Percentiles rank a stretch among this genome's conserved stretches.
Conservation (phyloP, 2,888 invertebrate species). For the Auanema sp. region DNA sequence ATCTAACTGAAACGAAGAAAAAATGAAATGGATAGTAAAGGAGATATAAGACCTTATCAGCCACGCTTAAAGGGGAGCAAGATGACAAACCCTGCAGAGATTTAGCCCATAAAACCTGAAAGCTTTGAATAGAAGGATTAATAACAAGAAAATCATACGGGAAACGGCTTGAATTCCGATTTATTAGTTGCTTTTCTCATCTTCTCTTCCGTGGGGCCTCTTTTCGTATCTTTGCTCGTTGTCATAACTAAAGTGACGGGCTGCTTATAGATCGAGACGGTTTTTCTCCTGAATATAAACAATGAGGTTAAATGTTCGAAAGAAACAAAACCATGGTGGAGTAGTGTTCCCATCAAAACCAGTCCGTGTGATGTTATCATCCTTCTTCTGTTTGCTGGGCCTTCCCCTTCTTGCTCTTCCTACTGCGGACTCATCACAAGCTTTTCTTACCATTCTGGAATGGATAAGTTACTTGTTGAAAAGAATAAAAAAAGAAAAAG, state of each 20-base stretch:
- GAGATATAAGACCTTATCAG: slow-evolving; percentile 25
- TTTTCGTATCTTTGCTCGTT: slow-evolving; percentile 50
- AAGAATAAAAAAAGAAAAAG: not conserved
- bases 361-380: slow-evolving; percentile 23
- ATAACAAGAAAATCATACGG: slow-evolving; percentile 12
- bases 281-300: slow-evolving; percentile 81
- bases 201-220: slow-evolving; percentile 16
- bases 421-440: slow-evolving; percentile 20
- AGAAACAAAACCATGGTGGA: slow-evolving; percentile 73
- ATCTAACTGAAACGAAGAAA: slow-evolving; percentile 13
- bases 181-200: slow-evolving; percentile 19
- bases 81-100: slow-evolving; percentile 53
- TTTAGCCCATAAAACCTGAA: slow-evolving; percentile 60
- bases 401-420: slow-evolving; percentile 20
- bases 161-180: slow-evolving; percentile 25
- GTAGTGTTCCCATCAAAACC: slow-evolving; percentile 80
- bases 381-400: slow-evolving; percentile 25
- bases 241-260: slow-evolving; percentile 84
- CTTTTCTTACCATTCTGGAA: slow-evolving; percentile 5
- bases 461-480: not conserved
- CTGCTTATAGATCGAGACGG: slow-evolving; percentile 88
- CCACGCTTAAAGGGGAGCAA: slow-evolving; percentile 45
- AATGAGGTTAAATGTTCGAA: not conserved
- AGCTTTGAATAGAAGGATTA: not conserved
- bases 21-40: not conserved